These are phyloP conservation scores for Scelioninae gen. 1 DNA, from an alignment of 2,888 invertebrate genomes.

Conservation along the genomic window DNA sequence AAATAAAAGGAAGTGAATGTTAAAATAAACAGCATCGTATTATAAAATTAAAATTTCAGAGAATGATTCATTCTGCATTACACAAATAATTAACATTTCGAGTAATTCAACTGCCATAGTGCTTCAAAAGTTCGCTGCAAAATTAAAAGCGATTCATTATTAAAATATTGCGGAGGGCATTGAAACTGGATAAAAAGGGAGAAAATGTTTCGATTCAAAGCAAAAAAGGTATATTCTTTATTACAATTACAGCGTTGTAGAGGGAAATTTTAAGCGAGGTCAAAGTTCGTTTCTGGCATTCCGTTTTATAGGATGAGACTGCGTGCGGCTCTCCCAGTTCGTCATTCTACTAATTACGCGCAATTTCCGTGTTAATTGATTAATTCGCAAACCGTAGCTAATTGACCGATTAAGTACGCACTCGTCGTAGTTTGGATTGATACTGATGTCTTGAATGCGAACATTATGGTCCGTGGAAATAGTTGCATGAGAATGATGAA, in stretches of 20 bases:
- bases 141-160: conserved; percentile 41
- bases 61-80: no score
- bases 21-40: no score
- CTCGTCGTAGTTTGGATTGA: conserved; percentile 76
- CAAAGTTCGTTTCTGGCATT: conserved; percentile 29
- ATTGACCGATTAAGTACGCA: conserved; percentile 79
- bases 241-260: conserved; percentile 29
- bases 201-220: conserved; percentile 36
- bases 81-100: no score
- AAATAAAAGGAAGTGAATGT: no score
- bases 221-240: conserved; percentile 47
- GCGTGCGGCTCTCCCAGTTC: conserved; percentile 23
- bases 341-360: conserved; percentile 54
- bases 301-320: conserved; percentile 18
- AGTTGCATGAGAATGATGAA: conserved; percentile 38
- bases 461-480: no score
- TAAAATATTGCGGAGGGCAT: conserved; percentile 39
- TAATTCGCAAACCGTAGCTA: conserved; percentile 76
- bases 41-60: no score
- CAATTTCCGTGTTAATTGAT: conserved; percentile 78
- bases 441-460: conserved; percentile 73
- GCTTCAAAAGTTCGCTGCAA: no score
- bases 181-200: conserved; percentile 26
- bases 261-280: conserved; percentile 45
- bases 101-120: no score